Evolutionary conservation across 2,888 invertebrate species (phyloP).

Genomic region (Cheilosia pagana): DNA sequence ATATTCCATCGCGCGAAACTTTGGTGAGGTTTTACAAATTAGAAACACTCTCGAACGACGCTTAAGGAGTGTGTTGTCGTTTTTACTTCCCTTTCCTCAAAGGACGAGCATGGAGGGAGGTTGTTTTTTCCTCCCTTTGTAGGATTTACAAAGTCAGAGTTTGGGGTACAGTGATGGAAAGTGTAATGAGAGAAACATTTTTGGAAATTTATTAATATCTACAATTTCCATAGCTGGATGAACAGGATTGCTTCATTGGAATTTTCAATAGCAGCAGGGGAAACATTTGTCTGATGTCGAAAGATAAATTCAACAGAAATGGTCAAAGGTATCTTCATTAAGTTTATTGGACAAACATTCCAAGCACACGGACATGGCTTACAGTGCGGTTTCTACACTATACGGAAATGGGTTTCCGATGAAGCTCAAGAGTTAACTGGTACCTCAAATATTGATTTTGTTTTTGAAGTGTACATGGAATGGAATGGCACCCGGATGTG

Average conservation of each 20-base stretch:
- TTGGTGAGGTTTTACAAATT: conserved; percentile 65
- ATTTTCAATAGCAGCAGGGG: conserved; percentile 46
- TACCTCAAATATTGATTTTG: conserved; percentile 42
- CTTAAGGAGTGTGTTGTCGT: conserved; percentile 22
- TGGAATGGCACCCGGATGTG: no score
- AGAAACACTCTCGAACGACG: conserved; percentile 53
- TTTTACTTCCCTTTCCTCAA: neutral
- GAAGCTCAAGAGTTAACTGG: neutral
- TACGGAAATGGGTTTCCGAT: neutral
- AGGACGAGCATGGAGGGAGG: conserved; percentile 5
- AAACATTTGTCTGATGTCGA: conserved; percentile 32
- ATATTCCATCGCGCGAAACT: conserved; percentile 9
- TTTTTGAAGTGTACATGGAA: conserved; percentile 1
- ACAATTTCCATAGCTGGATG: conserved; percentile 60
- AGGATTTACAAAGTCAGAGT: neutral
- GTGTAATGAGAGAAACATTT: conserved; percentile 61
- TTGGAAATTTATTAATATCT: conserved; percentile 69
- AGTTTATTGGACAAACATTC: conserved; percentile 51
- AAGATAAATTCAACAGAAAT: conserved; percentile 42
- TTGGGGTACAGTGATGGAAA: neutral
- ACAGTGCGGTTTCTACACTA: conserved; percentile 24
- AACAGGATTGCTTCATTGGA: conserved; percentile 49
- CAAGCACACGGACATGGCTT: conserved; percentile 34
- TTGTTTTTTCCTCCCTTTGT: conserved; percentile 21
- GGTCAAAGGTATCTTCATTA: conserved; percentile 34